Evolutionary conservation across 2,888 invertebrate genomes (phyloP).

Genomic region (Hydrotaea diabolus): DNA sequence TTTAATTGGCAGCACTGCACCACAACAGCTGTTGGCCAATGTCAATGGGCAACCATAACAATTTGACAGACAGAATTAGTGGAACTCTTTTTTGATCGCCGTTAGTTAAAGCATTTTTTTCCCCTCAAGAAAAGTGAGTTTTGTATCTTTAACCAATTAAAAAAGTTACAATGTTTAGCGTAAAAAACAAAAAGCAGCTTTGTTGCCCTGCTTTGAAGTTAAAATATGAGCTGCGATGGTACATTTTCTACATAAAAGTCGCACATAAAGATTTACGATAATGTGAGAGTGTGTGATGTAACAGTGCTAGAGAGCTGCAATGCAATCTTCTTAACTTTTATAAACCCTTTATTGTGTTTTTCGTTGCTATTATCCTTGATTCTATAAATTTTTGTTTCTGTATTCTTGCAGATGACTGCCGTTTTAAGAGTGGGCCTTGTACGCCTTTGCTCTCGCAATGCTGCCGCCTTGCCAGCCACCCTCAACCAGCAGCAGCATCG

Average conservation of each 20-base stretch:
- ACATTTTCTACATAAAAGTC: not conserved
- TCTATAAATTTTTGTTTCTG: not conserved
- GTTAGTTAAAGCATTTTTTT: constrained; percentile 37
- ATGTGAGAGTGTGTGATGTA: constrained; percentile 24
- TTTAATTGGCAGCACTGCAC: not conserved
- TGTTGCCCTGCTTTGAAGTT: too few relatives aligned
- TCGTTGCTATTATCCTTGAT: too few relatives aligned
- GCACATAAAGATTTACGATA: not conserved
- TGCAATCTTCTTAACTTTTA: too few relatives aligned
- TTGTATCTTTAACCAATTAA: constrained; percentile 2
- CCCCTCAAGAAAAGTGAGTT: constrained; percentile 57
- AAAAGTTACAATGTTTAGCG: not conserved
- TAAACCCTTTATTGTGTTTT: too few relatives aligned
- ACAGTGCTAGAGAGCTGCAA: not conserved
- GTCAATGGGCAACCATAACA: not conserved
- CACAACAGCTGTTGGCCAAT: not conserved
- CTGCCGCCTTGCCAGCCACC: constrained; percentile 67
- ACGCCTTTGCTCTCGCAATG: constrained; percentile 74
- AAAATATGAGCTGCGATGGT: too few relatives aligned
- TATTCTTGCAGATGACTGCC: constrained; percentile 76
- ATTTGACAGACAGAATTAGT: constrained; percentile 26
- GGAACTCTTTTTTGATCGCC: constrained; percentile 42
- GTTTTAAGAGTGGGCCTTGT: constrained; percentile 79
- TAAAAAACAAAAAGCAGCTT: not conserved
- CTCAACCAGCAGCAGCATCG: constrained; percentile 74